These are phyloP conservation scores for Gorsachius magnificus DNA, from an alignment of 2,797 vertebrate species.

Conservation along the genomic window DNA sequence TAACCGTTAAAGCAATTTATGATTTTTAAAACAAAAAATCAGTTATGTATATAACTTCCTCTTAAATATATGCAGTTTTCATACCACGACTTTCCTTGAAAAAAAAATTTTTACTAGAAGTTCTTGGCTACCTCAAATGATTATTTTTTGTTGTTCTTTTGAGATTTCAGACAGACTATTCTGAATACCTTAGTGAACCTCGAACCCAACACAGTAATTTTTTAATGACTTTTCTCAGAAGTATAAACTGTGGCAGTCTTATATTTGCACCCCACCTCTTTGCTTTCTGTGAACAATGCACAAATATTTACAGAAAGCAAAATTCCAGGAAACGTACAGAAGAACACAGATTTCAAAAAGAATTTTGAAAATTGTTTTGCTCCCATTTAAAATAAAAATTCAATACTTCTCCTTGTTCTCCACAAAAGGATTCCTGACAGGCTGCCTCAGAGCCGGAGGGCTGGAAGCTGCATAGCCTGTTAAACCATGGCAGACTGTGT, in stretches of 20 bases:
- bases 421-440: not conserved
- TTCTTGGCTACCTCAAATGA: not conserved
- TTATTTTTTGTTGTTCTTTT: not conserved
- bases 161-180: not conserved
- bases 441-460: not conserved
- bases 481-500: not conserved
- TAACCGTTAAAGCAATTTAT: not conserved
- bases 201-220: not conserved
- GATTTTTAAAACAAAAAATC: not conserved
- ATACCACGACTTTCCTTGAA: not conserved
- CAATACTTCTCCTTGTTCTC: not conserved
- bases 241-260: not conserved
- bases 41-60: not conserved
- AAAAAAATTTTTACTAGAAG: not conserved
- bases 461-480: not conserved
- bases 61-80: not conserved
- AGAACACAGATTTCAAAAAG: not conserved
- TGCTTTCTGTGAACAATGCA: not conserved
- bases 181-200: not conserved
- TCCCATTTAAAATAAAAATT: not conserved
- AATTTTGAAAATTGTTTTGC: not conserved
- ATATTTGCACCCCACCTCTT: not conserved
- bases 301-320: not conserved
- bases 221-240: not conserved
- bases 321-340: not conserved